Conservation (phyloP, 1,140 invertebrate genomes). For the Zaprionus nigranus region DNA sequence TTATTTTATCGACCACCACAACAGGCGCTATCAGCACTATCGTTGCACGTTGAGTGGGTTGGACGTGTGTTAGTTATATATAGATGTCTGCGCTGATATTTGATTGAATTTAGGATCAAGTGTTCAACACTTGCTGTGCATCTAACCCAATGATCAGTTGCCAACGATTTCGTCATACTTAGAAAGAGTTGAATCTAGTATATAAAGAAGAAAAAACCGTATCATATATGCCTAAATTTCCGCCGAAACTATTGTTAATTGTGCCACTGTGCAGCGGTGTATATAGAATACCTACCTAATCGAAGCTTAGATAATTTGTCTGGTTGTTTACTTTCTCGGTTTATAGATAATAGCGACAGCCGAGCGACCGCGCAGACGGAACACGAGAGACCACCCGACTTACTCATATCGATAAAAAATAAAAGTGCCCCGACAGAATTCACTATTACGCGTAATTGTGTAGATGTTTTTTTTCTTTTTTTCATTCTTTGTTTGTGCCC, state of each 20-base stretch:
- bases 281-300: constrained; percentile 57
- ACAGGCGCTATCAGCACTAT: constrained; percentile 18
- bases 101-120: constrained; percentile 5
- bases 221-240: not conserved
- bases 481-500: not conserved
- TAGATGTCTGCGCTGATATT: constrained; percentile 4
- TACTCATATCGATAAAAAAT: constrained; percentile 62
- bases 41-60: constrained; percentile 17
- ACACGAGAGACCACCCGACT: constrained; percentile 30
- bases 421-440: constrained; percentile 29
- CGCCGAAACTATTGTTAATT: not conserved
- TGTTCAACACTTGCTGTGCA: not conserved
- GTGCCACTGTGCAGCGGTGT: constrained; percentile 49
- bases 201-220: not conserved
- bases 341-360: constrained; percentile 67
- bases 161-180: no score
- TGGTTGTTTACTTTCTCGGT: constrained; percentile 75
- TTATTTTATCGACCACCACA: constrained; percentile 59
- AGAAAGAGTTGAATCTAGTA: not conserved
- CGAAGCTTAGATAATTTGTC: constrained; percentile 77
- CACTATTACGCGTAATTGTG: constrained; percentile 39
- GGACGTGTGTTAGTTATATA: constrained; percentile 1
- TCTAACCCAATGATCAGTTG: not conserved
- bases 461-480: constrained; percentile 12
- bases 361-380: constrained; percentile 40